Percentiles rank a stretch among this genome's conserved stretches.
Conservation (phyloP, 2,797 vertebrate species). For the Varecia variegata region DNA sequence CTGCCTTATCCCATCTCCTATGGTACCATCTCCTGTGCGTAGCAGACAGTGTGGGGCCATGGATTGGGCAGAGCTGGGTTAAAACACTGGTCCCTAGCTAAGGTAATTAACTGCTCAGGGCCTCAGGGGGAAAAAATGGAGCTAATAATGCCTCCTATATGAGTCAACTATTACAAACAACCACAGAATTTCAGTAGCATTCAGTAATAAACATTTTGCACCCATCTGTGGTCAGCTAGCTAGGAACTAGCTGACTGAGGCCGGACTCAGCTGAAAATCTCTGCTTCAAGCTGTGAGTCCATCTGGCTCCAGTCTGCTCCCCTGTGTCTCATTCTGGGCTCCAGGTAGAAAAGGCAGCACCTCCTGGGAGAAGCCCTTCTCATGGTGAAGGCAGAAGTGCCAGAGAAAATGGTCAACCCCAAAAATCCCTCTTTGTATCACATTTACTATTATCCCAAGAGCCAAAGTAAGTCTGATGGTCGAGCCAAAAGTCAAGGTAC, state of each 20-base stretch:
- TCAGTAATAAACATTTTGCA: not conserved
- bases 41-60: not conserved
- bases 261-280: not conserved
- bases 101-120: not conserved
- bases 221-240: not conserved
- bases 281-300: not conserved
- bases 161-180: not conserved
- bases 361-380: not conserved
- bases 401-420: not conserved
- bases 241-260: not conserved
- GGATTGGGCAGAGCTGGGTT: not conserved
- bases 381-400: not conserved
- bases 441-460: not conserved
- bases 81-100: not conserved
- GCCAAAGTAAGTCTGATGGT: not conserved
- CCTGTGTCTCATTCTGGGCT: not conserved
- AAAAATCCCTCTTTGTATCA: not conserved
- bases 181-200: not conserved
- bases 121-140: not conserved
- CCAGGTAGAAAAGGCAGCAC: not conserved
- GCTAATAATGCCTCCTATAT: not conserved
- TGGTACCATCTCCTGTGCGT: no score
- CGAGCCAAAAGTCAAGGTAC: not conserved
- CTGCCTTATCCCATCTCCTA: not conserved
- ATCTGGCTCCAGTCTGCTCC: not conserved